Base-by-base conservation (phyloP, 1,140 invertebrate genomes). In the Drosophila varians region DNA sequence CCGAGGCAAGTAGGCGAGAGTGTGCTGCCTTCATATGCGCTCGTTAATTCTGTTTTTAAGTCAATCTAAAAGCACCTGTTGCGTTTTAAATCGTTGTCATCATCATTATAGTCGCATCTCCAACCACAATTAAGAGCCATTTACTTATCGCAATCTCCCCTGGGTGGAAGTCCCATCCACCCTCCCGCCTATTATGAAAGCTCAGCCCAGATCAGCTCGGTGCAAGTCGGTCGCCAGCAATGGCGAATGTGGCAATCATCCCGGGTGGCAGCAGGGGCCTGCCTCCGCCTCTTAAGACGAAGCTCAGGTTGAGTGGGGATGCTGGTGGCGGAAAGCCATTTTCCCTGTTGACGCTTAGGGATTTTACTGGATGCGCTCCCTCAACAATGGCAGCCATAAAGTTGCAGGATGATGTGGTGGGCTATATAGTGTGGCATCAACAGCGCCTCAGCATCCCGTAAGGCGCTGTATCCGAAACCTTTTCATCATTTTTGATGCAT, bases 141-240 rank as follows among this genome's bases (percentile, higher is more conserved):
- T 83, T 69, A 80, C 61, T 86, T 80, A 84, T 70, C 61, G 70
- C 77, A 62, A 78, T 71, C n/a, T n/a, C n/a, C n/a, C n/a, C n/a
- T n/a, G n/a, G n/a, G n/a, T n/a, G n/a, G n/a, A n/a, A n/a, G n/a
- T n/a, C n/a, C n/a, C 76, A 43, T 34, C 36, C 9, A 21, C 19
- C 8, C 19, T 25, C 54, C 54, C 47, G 55, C 64, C 58, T n/a
- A 51, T 34, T 12, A 28, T 53, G 12, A 7, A 42, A 64, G 46
- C 47, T 28, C 11, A 65, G 42, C 26, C 12, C 25, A 23, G 46
- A 26, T 25, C 47, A 25, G 43, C 46, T 52, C 25, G 40, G 54
- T 62, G 53, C 58, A 57, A 12, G 40, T 42, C 18, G 19, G 53
- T 19, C 36, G 11, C 7, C 52, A 9, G n/a, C 40, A 5, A 28